These are phyloP conservation scores for rat (Rattus norvegicus) DNA, from an alignment of 2,113 vertebrate species.

Conservation along the genomic window GRCr8 NC_086024.1:97377001-97377500, in stretches of 20 bases:
- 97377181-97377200: constrained; percentile 54
- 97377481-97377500: not conserved
- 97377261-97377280: not conserved
- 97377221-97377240: not conserved
- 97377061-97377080: not conserved
- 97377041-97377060: not conserved
- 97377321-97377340: not conserved
- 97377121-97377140: not conserved
- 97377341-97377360: not conserved
- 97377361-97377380: not conserved
- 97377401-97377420: not conserved
- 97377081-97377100: not conserved
- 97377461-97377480: constrained; percentile 35
- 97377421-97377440: constrained; percentile 48
- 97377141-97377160: not conserved
- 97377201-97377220: not conserved
- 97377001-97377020: not conserved
- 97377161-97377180: not conserved
- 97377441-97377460: constrained; percentile 34
- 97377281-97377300: not conserved
- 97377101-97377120: constrained; percentile 26
- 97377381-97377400: not conserved
- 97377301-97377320: not conserved
- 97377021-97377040: not conserved
- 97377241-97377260: not conserved